Conservation (phyloP, 2,888 invertebrate species). For the Caenorhabditis sp. region DNA sequence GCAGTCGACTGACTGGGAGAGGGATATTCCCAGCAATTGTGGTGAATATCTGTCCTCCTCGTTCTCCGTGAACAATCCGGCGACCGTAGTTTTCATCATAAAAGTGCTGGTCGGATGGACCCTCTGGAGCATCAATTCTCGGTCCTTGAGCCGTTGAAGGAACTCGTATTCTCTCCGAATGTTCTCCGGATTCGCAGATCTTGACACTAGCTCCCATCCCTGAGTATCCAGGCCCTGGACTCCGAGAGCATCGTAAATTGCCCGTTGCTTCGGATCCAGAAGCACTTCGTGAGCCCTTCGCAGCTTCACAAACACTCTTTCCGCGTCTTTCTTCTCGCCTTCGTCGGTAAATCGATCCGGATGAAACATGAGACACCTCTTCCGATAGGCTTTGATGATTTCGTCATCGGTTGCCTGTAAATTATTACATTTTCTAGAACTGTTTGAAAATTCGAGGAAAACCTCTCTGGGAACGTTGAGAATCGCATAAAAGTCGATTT, state of each 20-base stretch:
- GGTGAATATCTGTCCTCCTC: slow-evolving; percentile 73
- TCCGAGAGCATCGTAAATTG: slow-evolving; percentile 94
- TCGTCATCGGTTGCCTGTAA: slow-evolving; percentile 91
- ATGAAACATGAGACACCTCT: slow-evolving; percentile 92
- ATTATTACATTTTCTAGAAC: not conserved
- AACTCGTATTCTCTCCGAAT: slow-evolving; percentile 97
- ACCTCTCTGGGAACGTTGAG: slow-evolving; percentile 75
- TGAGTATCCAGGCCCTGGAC: slow-evolving; percentile 90
- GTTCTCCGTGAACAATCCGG: slow-evolving; percentile 72
- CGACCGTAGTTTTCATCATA: slow-evolving; percentile 70
- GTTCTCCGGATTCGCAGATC: slow-evolving; percentile 88
- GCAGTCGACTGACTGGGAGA: slow-evolving; percentile 75
- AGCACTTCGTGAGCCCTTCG: slow-evolving; percentile 96
- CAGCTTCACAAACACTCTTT: slow-evolving; percentile 91
- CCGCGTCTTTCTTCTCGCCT: slow-evolving; percentile 89
- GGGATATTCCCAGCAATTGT: slow-evolving; percentile 69
- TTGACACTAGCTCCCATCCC: slow-evolving; percentile 90
- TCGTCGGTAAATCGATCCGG: slow-evolving; percentile 95
- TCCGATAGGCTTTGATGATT: slow-evolving; percentile 92
- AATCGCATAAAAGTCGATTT: slow-evolving; percentile 77
- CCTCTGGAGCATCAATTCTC: slow-evolving; percentile 88
- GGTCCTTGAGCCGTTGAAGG: slow-evolving; percentile 86
- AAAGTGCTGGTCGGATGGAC: slow-evolving; percentile 87
- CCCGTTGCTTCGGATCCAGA: slow-evolving; percentile 92
- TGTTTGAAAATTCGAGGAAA: not conserved